Percentiles rank a stretch among this genome's conserved stretches.
phyloP scores from a whole-genome alignment of 2,113 vertebrate species.

The Jacana jacana region DNA sequence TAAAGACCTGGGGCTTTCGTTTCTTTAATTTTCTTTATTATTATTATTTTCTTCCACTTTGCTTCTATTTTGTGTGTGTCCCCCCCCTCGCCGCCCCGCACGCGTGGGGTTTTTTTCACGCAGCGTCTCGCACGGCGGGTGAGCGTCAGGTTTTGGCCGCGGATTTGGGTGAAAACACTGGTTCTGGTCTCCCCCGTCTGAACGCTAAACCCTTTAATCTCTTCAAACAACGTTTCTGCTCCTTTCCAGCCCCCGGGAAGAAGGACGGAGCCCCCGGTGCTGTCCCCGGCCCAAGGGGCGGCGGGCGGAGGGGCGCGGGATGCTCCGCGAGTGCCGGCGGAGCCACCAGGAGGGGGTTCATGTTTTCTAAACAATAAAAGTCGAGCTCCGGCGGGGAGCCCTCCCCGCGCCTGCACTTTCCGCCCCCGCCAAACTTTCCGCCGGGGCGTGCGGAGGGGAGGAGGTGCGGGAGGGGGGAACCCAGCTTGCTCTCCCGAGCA shows the following conservation, averaged over 20 bases:
- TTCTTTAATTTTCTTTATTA: neutral
- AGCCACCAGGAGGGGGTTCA: constrained; percentile 58
- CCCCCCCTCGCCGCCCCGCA: neutral
- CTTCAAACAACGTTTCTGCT: constrained; percentile 32
- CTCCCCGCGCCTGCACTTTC: neutral
- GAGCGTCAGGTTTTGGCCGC: neutral
- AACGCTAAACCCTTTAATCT: constrained; percentile 29
- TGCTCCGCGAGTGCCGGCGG: constrained; percentile 43
- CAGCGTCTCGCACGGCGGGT: neutral
- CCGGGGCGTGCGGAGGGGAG: neutral
- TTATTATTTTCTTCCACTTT: neutral
- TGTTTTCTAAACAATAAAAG: constrained; percentile 77
- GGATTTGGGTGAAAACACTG: neutral
- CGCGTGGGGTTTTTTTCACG: neutral
- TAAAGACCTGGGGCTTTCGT: neutral
- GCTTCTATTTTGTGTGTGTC: neutral
- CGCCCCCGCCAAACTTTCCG: constrained; percentile 46
- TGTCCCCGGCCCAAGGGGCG: neutral
- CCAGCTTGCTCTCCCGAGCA: neutral
- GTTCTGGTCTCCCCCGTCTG: neutral
- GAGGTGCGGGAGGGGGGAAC: neutral
- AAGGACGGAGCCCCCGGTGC: neutral
- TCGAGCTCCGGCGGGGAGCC: constrained; percentile 45
- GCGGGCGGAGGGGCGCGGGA: constrained; percentile 24
- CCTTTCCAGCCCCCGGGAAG: neutral